Evolutionary conservation across 2,888 invertebrate genomes (phyloP).

Genomic region (Apomyelois bistriatella): DNA sequence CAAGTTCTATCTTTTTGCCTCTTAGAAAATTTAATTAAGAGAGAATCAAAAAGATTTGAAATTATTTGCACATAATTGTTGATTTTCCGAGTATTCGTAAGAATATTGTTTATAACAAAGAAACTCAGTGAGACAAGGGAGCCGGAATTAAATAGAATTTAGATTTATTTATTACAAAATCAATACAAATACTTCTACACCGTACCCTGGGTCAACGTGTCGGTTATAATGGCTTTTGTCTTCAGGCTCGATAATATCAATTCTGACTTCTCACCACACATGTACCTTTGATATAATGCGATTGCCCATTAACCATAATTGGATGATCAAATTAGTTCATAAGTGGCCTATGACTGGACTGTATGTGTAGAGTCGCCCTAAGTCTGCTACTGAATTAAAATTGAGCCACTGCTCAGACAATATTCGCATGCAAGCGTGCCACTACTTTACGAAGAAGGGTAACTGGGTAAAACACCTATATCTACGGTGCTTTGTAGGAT

Average conservation of each 20-base stretch:
- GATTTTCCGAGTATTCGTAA: background rate
- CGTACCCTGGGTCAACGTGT: no score
- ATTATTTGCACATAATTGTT: background rate
- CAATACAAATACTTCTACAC: no score
- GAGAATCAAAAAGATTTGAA: background rate
- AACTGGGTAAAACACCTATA: no score
- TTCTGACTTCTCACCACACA: background rate
- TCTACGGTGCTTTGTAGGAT: no score
- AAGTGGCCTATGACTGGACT: background rate
- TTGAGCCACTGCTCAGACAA: background rate
- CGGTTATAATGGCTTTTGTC: no score
- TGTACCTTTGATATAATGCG: background rate
- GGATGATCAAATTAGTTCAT: background rate
- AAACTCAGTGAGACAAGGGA: background rate
- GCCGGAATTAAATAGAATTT: no score
- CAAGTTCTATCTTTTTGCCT: background rate
- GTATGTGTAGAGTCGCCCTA: background rate
- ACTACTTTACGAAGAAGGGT: no score
- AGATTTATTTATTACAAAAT: no score
- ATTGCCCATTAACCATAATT: background rate
- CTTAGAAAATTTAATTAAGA: background rate
- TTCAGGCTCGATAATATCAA: no score
- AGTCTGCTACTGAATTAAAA: background rate
- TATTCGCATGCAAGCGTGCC: no score
- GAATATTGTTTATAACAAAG: background rate